phyloP scores from a whole-genome alignment of 2,888 invertebrate genomes.

The Graphium colonna region DNA sequence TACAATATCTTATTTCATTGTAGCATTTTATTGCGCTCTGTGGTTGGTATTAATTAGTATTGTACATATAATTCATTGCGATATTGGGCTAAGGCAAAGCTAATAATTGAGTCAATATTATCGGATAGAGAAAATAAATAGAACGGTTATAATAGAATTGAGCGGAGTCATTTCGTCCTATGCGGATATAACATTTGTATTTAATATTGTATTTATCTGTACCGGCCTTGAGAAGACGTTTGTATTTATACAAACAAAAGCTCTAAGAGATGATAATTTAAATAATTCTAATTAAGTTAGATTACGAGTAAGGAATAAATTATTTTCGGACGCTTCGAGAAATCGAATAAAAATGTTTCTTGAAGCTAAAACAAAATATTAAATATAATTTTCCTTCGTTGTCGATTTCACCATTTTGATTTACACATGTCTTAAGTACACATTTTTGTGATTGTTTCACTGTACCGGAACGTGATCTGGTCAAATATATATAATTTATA shows the following conservation, averaged over 20 bases:
- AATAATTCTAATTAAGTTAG: too few relatives aligned
- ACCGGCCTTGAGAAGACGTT: background rate
- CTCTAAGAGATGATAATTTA: too few relatives aligned
- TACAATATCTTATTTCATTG: background rate
- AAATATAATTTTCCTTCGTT: too few relatives aligned
- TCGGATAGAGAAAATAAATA: constrained; percentile 14
- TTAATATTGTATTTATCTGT: background rate
- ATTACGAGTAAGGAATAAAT: background rate
- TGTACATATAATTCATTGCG: constrained; percentile 7
- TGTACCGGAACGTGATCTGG: too few relatives aligned
- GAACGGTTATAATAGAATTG: constrained; percentile 9
- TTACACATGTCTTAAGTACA: too few relatives aligned
- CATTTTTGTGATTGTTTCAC: too few relatives aligned
- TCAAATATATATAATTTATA: too few relatives aligned
- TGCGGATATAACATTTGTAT: constrained; percentile 1
- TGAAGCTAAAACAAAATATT: too few relatives aligned
- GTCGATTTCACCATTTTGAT: too few relatives aligned
- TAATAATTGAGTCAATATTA: constrained; percentile 20
- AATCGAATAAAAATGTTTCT: background rate
- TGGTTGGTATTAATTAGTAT: constrained; percentile 13
- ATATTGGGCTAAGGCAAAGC: constrained; percentile 10
- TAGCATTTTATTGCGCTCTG: background rate
- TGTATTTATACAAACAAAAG: background rate
- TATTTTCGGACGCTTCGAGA: background rate
- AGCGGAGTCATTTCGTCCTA: constrained; percentile 5